Conservation (phyloP, 2,797 vertebrate genomes). For the Apodemus agrarius region DNA sequence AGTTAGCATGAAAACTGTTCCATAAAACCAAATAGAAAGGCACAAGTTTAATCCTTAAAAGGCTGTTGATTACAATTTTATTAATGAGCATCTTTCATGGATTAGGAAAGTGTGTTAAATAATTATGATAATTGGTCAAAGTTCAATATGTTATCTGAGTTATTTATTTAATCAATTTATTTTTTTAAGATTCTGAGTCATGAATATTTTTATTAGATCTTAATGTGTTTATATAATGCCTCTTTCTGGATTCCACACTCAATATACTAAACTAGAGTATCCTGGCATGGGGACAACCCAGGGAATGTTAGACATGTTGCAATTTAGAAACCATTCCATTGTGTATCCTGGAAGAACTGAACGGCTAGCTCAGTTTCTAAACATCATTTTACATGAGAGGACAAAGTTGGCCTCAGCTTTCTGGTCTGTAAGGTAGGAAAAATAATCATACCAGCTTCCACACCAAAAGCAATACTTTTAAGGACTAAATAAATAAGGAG, state of each 20-base stretch:
- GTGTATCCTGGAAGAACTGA: neutral
- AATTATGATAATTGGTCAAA: neutral
- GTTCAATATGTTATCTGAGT: neutral
- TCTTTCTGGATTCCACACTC: neutral
- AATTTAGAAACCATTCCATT: conserved; percentile 17
- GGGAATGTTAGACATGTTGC: neutral
- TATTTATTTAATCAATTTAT: neutral
- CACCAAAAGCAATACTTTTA: neutral
- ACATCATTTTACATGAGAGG: neutral
- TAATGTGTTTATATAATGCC: neutral
- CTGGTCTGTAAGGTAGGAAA: neutral
- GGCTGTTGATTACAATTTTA: neutral
- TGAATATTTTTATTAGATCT: neutral
- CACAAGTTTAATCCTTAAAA: neutral
- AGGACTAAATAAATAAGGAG: conserved; percentile 7
- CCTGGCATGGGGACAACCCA: neutral
- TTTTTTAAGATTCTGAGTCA: conserved; percentile 1
- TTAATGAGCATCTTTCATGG: neutral
- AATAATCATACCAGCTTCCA: neutral
- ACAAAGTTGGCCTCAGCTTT: neutral
- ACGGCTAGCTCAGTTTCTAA: neutral
- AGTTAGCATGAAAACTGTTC: neutral
- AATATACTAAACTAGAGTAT: neutral
- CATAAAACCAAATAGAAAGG: neutral
- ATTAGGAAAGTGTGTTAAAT: neutral